Evolutionary conservation across 2,888 invertebrate genomes (phyloP), one percentile per base, ranked within the genome.

Genomic region (Minunthozetes semirufus): DNA sequence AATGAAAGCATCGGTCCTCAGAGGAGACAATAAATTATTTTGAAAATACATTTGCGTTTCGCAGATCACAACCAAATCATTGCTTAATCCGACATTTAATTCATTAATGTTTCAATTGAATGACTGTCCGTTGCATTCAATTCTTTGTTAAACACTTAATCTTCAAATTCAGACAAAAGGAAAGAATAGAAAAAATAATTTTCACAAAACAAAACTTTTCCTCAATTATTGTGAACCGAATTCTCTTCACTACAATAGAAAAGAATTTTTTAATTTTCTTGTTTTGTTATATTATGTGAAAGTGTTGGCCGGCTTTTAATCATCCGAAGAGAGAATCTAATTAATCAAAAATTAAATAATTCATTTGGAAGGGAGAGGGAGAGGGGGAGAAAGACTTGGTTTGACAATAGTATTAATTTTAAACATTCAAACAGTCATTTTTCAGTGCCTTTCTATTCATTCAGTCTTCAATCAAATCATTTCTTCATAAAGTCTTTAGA

Each of bases 231-330:
- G 27, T 29, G 59, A 59, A 59, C 15, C 17, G 27, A 25, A 59
- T 56, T 50, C 5, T 50, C 17, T 50, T 50, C n/a, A 50, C 13
- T 50, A 19, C 50, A 50, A 50, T 59, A 1, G 19, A 59, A 29
- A 19, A 25, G 22, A 59, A 42, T 42, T 29, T 59, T 59, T 59
- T 27, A 25, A 19, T 63, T 33, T 17, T 63, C 22, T 56, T 56
- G 19, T 56, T 56, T 56, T 22, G 13, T 22, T 25, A 6, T 63
- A 13, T 33, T 63, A 3, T 63, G 63, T 63, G 63, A 63, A 63
- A 63, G 63, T 63, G 63, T 63, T 63, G 63, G 63, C 63, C 63
- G 63, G 2, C 22, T 56, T 56, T 13, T 13, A 56, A 22, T 56
- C 56, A 50, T n/a, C 19, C 50, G 19, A 50, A 50, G 2, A 50